Conservation (phyloP, 2,113 vertebrate genomes). For the Paedocypris sp. region DNA sequence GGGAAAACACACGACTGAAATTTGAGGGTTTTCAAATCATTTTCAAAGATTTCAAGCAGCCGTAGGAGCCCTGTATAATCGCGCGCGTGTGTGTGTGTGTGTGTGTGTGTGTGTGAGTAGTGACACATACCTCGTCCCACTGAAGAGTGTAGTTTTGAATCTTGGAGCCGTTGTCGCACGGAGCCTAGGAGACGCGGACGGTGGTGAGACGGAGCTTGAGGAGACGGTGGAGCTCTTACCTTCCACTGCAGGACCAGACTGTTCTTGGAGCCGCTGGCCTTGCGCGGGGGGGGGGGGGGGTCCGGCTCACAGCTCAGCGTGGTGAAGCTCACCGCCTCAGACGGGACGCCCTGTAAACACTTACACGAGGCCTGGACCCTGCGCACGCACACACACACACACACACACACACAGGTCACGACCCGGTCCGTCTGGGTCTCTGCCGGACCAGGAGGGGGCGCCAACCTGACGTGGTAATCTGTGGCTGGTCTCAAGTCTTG, state of each 20-base stretch:
- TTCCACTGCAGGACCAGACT: constrained; percentile 87
- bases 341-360: constrained; percentile 76
- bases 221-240: constrained; percentile 47
- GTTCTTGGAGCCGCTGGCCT: constrained; percentile 88
- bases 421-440: no score
- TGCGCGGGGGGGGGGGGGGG: constrained; percentile 74
- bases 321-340: constrained; percentile 82
- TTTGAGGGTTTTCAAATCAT: no score
- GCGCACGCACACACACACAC: not conserved
- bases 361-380: constrained; percentile 81
- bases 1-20: no score
- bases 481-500: constrained; percentile 89
- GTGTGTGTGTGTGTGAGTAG: no score
- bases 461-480: constrained; percentile 90
- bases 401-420: not conserved
- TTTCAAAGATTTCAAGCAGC: no score
- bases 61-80: no score
- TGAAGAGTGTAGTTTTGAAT: constrained; percentile 88
- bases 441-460: no score
- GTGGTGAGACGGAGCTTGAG: not conserved
- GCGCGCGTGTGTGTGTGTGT: no score
- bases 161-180: constrained; percentile 94
- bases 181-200: constrained; percentile 62
- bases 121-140: constrained; percentile 87
- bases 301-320: constrained; percentile 88